Evolutionary conservation across 2,113 vertebrate species (phyloP).

Genomic region (Tetrax tetrax): DNA sequence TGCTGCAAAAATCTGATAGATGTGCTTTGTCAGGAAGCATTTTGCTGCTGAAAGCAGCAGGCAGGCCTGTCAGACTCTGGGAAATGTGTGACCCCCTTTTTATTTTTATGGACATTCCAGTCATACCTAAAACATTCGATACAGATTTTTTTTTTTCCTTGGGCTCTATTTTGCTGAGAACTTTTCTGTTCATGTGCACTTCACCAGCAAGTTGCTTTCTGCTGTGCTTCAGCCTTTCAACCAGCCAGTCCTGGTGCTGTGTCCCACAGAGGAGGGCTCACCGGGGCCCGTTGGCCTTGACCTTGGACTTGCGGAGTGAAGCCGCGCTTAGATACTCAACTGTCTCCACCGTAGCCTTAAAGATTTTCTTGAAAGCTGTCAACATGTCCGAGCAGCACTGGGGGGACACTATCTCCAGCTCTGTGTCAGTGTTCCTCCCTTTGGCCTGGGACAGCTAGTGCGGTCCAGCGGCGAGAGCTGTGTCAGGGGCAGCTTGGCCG

Average conservation of each 20-base stretch:
- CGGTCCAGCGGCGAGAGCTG: not conserved
- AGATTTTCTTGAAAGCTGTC: not conserved
- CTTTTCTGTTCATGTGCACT: not conserved
- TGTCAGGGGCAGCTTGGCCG: fast-evolving
- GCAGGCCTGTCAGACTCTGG: not conserved
- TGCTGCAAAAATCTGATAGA: not conserved
- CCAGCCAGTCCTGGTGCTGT: not conserved
- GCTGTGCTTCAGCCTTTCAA: not conserved
- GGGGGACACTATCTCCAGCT: not conserved
- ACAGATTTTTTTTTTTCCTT: not conserved
- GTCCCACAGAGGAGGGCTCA: not conserved
- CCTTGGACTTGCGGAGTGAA: not conserved
- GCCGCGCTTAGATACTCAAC: not conserved
- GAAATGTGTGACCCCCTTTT: constrained; percentile 47
- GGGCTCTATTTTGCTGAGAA: not conserved
- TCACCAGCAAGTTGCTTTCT: not conserved
- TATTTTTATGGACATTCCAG: constrained; percentile 52
- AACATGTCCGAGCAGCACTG: fast-evolving
- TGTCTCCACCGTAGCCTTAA: too few species aligned
- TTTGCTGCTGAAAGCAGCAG: not conserved
- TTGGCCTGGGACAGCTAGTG: not conserved
- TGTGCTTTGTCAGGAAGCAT: not conserved
- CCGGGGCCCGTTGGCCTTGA: too few species aligned
- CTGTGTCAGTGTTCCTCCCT: not conserved
- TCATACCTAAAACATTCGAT: not conserved